These are phyloP conservation scores for Cheilosia soror DNA, from an alignment of 2,888 invertebrate genomes.

Conservation along the genomic window DNA sequence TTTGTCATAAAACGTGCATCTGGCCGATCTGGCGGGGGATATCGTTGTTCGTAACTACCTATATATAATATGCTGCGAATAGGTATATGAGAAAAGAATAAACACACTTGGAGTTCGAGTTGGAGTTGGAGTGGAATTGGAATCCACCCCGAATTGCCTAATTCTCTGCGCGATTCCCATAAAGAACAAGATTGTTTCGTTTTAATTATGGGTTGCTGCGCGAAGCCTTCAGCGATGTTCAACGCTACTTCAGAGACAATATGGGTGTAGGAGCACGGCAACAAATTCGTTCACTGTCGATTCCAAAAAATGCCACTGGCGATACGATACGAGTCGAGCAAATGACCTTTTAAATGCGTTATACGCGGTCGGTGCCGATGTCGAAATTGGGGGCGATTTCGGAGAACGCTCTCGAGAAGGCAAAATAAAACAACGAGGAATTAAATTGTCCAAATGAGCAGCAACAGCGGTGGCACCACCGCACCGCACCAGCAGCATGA, in stretches of 20 bases:
- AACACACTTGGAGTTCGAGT: constrained; percentile 56
- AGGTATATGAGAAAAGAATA: constrained; percentile 71
- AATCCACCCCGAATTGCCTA: constrained; percentile 74
- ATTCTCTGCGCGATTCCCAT: constrained; percentile 71
- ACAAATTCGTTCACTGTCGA: constrained; percentile 73
- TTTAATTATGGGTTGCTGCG: constrained; percentile 71
- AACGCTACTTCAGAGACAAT: constrained; percentile 76
- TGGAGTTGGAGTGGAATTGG: constrained; percentile 19
- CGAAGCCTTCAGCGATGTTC: constrained; percentile 66
- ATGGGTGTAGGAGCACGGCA: constrained; percentile 74
- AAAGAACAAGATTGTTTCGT: constrained; percentile 75
- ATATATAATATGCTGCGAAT: too few relatives aligned
- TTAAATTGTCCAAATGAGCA: constrained; percentile 75
- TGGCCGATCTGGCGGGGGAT: constrained; percentile 33
- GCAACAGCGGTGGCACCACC: constrained; percentile 37
- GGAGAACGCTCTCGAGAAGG: constrained; percentile 61
- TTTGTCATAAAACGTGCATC: constrained; percentile 75
- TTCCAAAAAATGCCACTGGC: constrained; percentile 75
- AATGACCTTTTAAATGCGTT: constrained; percentile 76
- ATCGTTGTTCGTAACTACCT: constrained; percentile 18
- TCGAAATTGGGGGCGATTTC: constrained; percentile 76
- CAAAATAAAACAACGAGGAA: constrained; percentile 61
- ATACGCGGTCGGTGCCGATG: constrained; percentile 59
- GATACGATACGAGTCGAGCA: constrained; percentile 72
- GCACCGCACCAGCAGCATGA: constrained; percentile 17